Evolutionary conservation across 2,888 invertebrate genomes (phyloP), one percentile per base, ranked within the genome.

Genomic region (Piscicola geometra): DNA sequence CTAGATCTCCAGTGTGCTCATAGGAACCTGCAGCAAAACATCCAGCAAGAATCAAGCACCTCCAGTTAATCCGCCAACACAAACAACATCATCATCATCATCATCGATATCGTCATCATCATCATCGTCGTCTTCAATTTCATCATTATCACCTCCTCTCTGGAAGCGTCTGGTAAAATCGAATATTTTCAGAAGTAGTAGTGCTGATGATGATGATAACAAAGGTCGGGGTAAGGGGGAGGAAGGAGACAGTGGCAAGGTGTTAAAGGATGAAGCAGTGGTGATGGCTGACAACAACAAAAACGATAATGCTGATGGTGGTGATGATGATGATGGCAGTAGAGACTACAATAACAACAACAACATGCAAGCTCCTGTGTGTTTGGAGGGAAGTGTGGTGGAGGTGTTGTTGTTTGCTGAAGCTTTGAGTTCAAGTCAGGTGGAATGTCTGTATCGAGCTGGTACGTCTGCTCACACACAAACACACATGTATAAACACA

Each of bases 341-440:
- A 67, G n/a, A 5, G n/a, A 67, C 30, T 15, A 28, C 67, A 67
- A 67, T 32, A 64, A 30, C 64, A 67, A 35, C 67, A 67, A 35
- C 3, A 67, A 32, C 67, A 25, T n/a, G 67, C 67, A 67, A 18
- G 5, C 28, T 15, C 3, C 28, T 9, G 28, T 9, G 3, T 30
- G 3, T 2, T 67, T 67, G 67, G 41, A 35, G 64, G 60, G 64
- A 15, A 33, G 36, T 30, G 60, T 73, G 0, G 73, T 32, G 47
- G 73, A 73, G 60, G 64, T 73, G 36, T 18, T 73, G 60, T 5
- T 73, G 5, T 73, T 73, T 28, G 41, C 32, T 18, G 73, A 73
- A 36, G 0, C 64, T 0, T 28, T 73, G n/a, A 73, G 25, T 64
- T 15, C 73, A 21, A n/a, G 21, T 36, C 73, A 73, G 30, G 0